phyloP scores from a whole-genome alignment of 37 sponge, comb jelly and placozoan genomes.

The Spongia lamella region DNA sequence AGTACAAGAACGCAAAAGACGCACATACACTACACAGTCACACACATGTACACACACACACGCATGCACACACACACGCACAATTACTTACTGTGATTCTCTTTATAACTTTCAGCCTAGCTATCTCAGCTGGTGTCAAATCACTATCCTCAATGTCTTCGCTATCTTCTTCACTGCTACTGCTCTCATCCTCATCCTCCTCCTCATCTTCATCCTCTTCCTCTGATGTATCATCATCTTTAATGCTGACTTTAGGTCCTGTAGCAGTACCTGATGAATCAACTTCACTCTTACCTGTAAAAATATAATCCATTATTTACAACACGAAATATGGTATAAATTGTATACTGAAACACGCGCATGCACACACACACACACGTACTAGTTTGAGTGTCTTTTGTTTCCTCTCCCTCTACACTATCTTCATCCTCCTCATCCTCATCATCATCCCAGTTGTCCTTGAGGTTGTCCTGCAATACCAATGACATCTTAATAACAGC shows the following conservation, averaged over 20 bases:
- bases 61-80: constrained; percentile 30
- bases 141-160: constrained; percentile 20
- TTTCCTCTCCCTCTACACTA: too few species aligned
- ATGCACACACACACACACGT: constrained; percentile 33
- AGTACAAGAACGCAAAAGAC: neutral
- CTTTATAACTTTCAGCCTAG: neutral
- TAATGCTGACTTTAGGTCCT: neutral
- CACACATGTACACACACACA: neutral
- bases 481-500: constrained; percentile 41
- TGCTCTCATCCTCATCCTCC: constrained; percentile 19
- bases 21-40: neutral
- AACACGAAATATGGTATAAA: constrained; percentile 50
- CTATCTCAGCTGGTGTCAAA: constrained; percentile 29
- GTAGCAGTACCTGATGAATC: neutral
- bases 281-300: neutral
- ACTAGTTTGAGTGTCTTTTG: neutral
- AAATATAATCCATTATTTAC: constrained; percentile 9
- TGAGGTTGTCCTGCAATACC: constrained; percentile 72
- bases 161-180: neutral
- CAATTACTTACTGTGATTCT: constrained; percentile 39
- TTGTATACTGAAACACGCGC: neutral
- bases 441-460: constrained; percentile 73
- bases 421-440: constrained; percentile 62
- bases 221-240: neutral
- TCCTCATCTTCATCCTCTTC: constrained; percentile 6